phyloP scores from a whole-genome alignment of 2,113 vertebrate genomes.

The Ptychochromis oligacanthus region DNA sequence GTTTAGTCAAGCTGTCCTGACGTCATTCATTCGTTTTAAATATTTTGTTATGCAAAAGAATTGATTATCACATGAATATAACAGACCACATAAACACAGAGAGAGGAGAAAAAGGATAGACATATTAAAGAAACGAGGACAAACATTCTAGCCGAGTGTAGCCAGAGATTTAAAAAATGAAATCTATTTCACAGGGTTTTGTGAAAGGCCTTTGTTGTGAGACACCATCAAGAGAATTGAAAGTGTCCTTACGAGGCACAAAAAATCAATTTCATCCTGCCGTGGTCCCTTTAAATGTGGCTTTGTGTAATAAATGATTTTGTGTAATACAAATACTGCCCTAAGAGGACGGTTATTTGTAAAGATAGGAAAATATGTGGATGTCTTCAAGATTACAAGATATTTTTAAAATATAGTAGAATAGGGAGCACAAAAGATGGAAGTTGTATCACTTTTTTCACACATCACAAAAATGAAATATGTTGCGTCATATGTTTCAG shows the following conservation, averaged over 20 bases:
- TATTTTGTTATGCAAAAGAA: not conserved
- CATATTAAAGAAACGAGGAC: not conserved
- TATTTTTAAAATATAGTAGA: not conserved
- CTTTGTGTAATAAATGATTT: not conserved
- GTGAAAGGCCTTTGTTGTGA: not conserved
- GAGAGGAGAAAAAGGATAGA: not conserved
- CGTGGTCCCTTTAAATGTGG: constrained; percentile 5
- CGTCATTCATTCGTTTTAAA: not conserved
- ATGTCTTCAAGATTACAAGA: not conserved
- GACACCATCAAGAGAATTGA: constrained; percentile 9
- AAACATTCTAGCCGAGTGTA: not conserved
- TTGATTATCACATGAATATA: not conserved
- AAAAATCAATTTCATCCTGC: constrained; percentile 11
- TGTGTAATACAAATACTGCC: not conserved
- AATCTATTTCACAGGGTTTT: not conserved
- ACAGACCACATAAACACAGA: not conserved
- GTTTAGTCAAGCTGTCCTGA: not conserved
- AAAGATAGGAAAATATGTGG: not conserved
- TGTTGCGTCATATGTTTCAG: not conserved
- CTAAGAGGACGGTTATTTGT: constrained; percentile 12
- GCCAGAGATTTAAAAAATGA: not conserved
- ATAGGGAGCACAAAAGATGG: not conserved
- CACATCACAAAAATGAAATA: not conserved
- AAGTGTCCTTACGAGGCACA: constrained; percentile 1
- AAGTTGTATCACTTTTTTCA: not conserved